Evolutionary conservation across 1,140 invertebrate genomes (phyloP).

Genomic region (Theocolax elegans): DNA sequence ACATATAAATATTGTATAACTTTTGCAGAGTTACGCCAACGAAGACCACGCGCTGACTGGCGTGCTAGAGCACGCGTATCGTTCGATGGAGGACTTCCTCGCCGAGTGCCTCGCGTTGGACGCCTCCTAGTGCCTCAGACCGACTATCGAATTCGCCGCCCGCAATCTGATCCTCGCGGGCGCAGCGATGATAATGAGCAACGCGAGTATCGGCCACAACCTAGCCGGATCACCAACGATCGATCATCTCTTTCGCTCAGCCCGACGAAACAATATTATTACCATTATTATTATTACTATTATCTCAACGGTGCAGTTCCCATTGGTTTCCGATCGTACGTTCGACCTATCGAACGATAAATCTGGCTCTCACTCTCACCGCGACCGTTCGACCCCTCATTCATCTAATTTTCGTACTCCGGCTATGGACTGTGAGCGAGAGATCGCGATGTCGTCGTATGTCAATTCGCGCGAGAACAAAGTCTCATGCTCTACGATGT

Average conservation of each 20-base stretch:
- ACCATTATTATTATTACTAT: too few species aligned
- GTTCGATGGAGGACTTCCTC: conserved; percentile 87
- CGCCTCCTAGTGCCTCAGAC: conserved; percentile 70
- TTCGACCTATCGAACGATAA: neutral
- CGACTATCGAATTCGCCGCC: conserved; percentile 37
- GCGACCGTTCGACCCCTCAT: neutral
- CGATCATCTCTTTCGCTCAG: neutral
- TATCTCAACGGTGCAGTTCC: too few species aligned
- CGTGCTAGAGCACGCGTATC: conserved; percentile 84
- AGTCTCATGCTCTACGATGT: neutral
- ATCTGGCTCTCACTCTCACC: neutral
- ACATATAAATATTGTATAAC: too few species aligned
- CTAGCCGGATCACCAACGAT: neutral
- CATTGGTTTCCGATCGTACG: too few species aligned
- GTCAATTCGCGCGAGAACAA: conserved; percentile 12
- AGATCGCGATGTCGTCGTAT: neutral
- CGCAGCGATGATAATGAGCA: too few species aligned
- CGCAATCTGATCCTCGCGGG: too few species aligned
- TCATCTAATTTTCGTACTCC: neutral
- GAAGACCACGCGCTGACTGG: conserved; percentile 82
- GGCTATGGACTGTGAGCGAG: neutral
- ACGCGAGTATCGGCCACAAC: too few species aligned
- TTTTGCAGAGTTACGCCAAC: conserved; percentile 81
- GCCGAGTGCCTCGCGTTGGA: conserved; percentile 85
- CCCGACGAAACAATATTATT: neutral